Conservation (phyloP, 2,797 vertebrate genomes). For the Saguinus oedipus region DNA sequence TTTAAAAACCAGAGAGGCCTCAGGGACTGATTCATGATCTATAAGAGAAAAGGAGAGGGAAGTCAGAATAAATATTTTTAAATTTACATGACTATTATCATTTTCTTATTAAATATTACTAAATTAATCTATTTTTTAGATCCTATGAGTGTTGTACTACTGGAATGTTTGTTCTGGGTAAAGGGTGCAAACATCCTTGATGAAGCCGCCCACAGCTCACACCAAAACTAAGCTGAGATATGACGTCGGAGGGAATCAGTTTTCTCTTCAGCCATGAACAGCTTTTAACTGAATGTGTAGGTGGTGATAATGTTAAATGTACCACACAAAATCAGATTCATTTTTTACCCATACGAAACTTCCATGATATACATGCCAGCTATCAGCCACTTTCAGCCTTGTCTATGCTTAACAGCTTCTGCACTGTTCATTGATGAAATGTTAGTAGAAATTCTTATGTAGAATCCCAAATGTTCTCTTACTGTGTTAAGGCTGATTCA, state of each 20-base stretch:
- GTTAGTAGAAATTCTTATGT: background rate
- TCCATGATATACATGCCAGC: conserved; percentile 40
- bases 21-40: background rate
- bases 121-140: background rate
- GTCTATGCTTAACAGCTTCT: conserved; percentile 30
- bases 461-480: background rate
- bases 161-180: conserved; percentile 27
- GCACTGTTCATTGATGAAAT: conserved; percentile 13
- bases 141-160: background rate
- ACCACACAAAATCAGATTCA: conserved; percentile 53
- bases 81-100: background rate
- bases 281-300: conserved; percentile 66
- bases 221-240: conserved; percentile 51
- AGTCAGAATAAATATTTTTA: background rate
- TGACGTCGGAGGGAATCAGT: conserved; percentile 40
- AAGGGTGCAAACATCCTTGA: background rate
- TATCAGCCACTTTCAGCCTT: conserved; percentile 59
- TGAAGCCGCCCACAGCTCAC: conserved; percentile 24
- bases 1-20: background rate
- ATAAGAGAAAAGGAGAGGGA: background rate
- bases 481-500: background rate
- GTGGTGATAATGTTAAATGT: conserved; percentile 67
- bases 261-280: conserved; percentile 56
- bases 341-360: conserved; percentile 42
- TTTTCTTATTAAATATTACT: background rate